Conservation (phyloP, 2,888 invertebrate species). For the Mesopsocus fuscifrons region DNA sequence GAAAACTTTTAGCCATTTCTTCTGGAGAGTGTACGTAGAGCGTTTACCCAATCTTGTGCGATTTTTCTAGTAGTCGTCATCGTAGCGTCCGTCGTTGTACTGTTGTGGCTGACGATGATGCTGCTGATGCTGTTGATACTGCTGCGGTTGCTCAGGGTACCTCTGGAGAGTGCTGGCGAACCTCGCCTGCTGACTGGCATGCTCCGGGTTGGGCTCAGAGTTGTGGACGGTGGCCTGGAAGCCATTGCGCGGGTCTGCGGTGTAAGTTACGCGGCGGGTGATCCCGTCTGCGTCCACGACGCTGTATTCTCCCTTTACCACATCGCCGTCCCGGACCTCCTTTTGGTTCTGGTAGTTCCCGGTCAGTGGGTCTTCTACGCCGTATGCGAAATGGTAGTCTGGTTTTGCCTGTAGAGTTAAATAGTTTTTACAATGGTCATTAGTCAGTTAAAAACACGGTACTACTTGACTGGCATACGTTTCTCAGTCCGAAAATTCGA, state of each 20-base stretch:
- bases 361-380: slow-evolving; percentile 51
- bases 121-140: neutral
- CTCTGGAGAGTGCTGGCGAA: neutral
- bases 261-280: slow-evolving; percentile 49
- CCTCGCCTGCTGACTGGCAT: slow-evolving; percentile 2
- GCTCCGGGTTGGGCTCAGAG: slow-evolving; percentile 5
- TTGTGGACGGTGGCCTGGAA: slow-evolving; percentile 35
- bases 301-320: slow-evolving; percentile 50
- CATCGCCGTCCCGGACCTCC: slow-evolving; percentile 51
- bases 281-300: slow-evolving; percentile 57
- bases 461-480: too few species aligned
- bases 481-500: too few species aligned
- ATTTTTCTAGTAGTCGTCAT: slow-evolving; percentile 6
- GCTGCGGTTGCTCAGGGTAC: neutral
- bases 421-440: too few species aligned
- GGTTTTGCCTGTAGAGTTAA: slow-evolving; percentile 39
- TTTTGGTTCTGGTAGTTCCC: slow-evolving; percentile 54
- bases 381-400: slow-evolving; percentile 55
- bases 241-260: slow-evolving; percentile 51
- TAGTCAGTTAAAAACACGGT: too few species aligned
- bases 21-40: too few species aligned
- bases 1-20: too few species aligned
- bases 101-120: neutral
- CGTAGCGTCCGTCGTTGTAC: slow-evolving; percentile 3
- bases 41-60: neutral